Base-by-base conservation (phyloP, 2,888 invertebrate species). In the Mesorhabditis spiculigera region DNA sequence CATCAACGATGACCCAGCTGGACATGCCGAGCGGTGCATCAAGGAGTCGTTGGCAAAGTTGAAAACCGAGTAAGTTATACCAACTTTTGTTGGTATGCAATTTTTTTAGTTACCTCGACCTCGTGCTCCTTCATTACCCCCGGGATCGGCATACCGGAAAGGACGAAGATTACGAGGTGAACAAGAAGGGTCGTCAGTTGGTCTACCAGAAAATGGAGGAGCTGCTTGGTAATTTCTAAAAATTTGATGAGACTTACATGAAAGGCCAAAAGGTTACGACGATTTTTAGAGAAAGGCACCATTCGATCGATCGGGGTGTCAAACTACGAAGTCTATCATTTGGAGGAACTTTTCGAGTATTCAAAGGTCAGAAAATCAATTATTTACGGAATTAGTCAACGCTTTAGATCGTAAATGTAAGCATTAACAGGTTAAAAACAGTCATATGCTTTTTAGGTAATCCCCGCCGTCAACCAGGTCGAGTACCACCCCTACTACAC, bases 231-330 rank as follows among this genome's bases (percentile, higher is more conserved):
- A 79, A 85, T 80, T 68, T 45, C 42, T 44, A 41, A 28, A 63
- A n/a, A 10, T 8, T 44, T 45, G 42, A 61, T 43, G 4, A 64
- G 43, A 28, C 16, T 61, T 67, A 68, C n/a, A n/a, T n/a, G n/a
- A n/a, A n/a, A n/a, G n/a, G n/a, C n/a, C n/a, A n/a, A n/a, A n/a
- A n/a, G n/a, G n/a, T n/a, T n/a, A n/a, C n/a, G n/a, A n/a, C n/a
- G n/a, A n/a, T 10, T 5, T 67, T 72, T 65, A 71, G 76, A 81
- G 75, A 58, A 70, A 84, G 87, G 91, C 28, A 85, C 62, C 81
- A 74, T 90, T 16, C 87, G 89, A 81, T 90, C 91, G 4, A 91
- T 93, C 77, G 93, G 93, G 1, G 92, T 93, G 0, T 92, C 92
- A 0, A 93, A 93, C 87, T 93, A 91, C 82, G 91, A 90, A 4